Percentiles rank a stretch among this genome's conserved stretches.
These are phyloP conservation scores for Zelostemma sp. DNA, from an alignment of 1,140 invertebrate species.

Conservation along the genomic window DNA sequence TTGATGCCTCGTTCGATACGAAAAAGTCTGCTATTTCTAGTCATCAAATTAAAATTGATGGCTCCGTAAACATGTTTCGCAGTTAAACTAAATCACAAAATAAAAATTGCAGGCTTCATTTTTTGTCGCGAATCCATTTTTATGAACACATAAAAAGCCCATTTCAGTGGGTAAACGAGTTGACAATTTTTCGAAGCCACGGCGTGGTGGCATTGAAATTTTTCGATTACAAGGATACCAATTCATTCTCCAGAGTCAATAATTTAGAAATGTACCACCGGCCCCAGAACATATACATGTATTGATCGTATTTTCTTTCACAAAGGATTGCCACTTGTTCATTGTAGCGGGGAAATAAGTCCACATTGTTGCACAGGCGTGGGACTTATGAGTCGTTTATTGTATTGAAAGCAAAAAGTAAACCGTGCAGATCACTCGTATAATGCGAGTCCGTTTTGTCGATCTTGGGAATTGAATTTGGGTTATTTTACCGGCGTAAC, in stretches of 20 bases:
- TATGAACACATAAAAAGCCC: no score
- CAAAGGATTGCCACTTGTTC: conserved; percentile 29
- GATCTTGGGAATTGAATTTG: no score
- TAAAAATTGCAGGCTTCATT: no score
- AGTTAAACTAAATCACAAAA: no score
- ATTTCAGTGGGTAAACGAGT: no score
- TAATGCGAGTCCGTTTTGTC: conserved; percentile 51
- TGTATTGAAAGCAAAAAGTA: conserved; percentile 23
- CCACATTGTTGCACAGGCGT: conserved; percentile 26
- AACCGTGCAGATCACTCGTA: conserved; percentile 13
- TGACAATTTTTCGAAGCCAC: no score
- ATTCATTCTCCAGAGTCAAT: background rate
- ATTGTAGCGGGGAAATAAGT: conserved; percentile 31
- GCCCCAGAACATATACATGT: no score
- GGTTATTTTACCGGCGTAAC: conserved; percentile 12
- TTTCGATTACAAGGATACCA: background rate
- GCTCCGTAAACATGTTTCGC: no score
- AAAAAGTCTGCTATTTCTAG: no score
- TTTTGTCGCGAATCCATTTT: no score
- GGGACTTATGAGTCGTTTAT: conserved; percentile 46
- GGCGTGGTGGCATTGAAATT: background rate
- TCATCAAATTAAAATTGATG: no score
- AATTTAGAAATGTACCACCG: background rate
- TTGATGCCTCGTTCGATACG: no score
- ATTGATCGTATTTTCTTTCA: conserved; percentile 6